Base-by-base conservation (phyloP, 2,888 invertebrate species). In the Ypsolopha sequella region DNA sequence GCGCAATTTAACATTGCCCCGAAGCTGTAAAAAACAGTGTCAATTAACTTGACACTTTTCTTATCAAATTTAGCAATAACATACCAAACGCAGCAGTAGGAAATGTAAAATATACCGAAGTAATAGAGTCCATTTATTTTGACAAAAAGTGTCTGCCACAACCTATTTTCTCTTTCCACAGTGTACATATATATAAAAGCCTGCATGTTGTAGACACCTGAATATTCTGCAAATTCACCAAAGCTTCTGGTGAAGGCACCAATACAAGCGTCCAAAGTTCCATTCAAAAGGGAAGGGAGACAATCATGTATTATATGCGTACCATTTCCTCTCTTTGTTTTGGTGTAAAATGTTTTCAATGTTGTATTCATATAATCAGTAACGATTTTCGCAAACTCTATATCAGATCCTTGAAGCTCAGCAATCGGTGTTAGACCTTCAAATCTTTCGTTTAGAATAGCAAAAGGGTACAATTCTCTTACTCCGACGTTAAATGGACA, bases 211-310 rank as follows among this genome's bases (percentile, higher is more conserved):
- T 84, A 82, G 1, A 70, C 52, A 0, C 82, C 82, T 1, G 81
- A 80, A 54, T 82, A 85, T 4, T 64, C 67, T 0, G 82, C 72
- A 0, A 53, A 2, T 10, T 76, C 65, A 7, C 75, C 78, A 39
- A 70, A 80, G 2, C 73, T 56, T 53, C 74, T 66, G 38, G 76
- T 79, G 0, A 76, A 56, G 0, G 82, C 84, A 0, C 85, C 82
- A 7, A 76, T 78, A 48, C 72, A 72, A 0, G 63, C 58, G 41
- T 85, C 80, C 2, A 84, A 56, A 36, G 68, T 76, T 3, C 73
- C 76, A 54, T 84, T 78, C 2, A 60, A 6, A 1, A 85, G 6
- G n/a, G 65, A 67, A 1, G 62, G 43, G 33, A 80, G 7, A 55
- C 67, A 77, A 0, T 65, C 59, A 0, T 0, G 24, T 11, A 66